Conservation (phyloP, 1,140 invertebrate genomes). For the Gryllus bimaculatus region DNA sequence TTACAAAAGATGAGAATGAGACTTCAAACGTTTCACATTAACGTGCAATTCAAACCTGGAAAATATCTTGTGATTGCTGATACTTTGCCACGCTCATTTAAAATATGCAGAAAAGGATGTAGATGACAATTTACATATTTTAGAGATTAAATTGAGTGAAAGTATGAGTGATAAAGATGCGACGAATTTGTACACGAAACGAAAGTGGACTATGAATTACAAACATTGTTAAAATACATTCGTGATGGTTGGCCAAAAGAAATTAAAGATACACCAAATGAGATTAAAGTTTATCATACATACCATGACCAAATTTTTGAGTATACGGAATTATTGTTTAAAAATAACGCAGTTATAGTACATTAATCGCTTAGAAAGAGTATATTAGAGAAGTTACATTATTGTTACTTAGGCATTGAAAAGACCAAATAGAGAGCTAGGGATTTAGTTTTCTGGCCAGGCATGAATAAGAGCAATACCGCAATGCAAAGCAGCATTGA, state of each 20-base stretch:
- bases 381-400: conserved; percentile 34
- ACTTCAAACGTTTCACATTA: conserved; percentile 27
- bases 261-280: conserved; percentile 25
- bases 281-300: conserved; percentile 28
- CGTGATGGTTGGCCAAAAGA: conserved; percentile 33
- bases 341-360: conserved; percentile 31
- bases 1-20: conserved; percentile 26
- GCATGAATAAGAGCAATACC: conserved; percentile 28
- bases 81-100: background rate
- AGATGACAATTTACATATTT: conserved; percentile 10
- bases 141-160: conserved; percentile 5
- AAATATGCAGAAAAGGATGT: background rate
- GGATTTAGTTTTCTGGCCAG: conserved; percentile 36
- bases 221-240: conserved; percentile 26
- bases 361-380: conserved; percentile 29
- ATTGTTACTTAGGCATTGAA: conserved; percentile 36
- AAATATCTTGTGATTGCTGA: conserved; percentile 22
- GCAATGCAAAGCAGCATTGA: background rate
- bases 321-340: conserved; percentile 31
- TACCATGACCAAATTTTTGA: conserved; percentile 30
- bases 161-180: conserved; percentile 18
- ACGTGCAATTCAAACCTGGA: conserved; percentile 25
- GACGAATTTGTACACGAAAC: conserved; percentile 28
- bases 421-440: conserved; percentile 32
- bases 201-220: conserved; percentile 26